Evolutionary conservation across 2,888 invertebrate genomes (phyloP).

Genomic region (Drosophila yooni): DNA sequence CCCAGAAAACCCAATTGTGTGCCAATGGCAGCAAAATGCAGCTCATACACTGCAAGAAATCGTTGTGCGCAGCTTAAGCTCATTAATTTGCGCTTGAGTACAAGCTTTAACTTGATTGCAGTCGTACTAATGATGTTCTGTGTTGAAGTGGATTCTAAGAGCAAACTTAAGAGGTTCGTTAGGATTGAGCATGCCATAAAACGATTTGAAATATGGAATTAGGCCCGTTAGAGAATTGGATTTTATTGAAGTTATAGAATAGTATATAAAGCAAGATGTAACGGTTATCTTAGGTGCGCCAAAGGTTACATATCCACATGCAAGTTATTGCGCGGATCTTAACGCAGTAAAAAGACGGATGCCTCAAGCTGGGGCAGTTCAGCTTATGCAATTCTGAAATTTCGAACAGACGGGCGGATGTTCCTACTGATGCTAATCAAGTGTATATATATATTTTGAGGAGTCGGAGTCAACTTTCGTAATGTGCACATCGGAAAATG

Average conservation of each 20-base stretch:
- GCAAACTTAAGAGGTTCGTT: not conserved
- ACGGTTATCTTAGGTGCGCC: not conserved
- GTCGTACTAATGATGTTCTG: not conserved
- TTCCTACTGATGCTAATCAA: not conserved
- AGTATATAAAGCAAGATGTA: not conserved
- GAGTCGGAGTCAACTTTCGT: not conserved
- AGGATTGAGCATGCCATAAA: not conserved
- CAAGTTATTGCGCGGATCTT: not conserved
- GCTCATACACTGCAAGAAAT: slow-evolving; percentile 53
- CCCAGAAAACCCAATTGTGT: slow-evolving; percentile 70
- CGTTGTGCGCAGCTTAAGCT: slow-evolving; percentile 1
- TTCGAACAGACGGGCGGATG: not conserved
- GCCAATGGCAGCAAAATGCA: slow-evolving; percentile 62
- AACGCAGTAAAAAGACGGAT: not conserved
- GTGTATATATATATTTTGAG: not conserved
- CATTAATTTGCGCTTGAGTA: slow-evolving; percentile 5
- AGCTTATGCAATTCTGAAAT: not conserved
- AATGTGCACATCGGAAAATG: not conserved
- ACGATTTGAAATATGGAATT: not conserved
- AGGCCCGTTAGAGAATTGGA: not conserved
- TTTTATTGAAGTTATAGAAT: not conserved
- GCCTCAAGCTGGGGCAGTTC: not conserved
- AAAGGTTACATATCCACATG: not conserved
- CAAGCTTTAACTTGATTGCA: slow-evolving; percentile 15
- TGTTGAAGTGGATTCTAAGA: not conserved